Evolutionary conservation across 2,113 vertebrate genomes (phyloP).

Genomic region (Pogonocichla stellata): DNA sequence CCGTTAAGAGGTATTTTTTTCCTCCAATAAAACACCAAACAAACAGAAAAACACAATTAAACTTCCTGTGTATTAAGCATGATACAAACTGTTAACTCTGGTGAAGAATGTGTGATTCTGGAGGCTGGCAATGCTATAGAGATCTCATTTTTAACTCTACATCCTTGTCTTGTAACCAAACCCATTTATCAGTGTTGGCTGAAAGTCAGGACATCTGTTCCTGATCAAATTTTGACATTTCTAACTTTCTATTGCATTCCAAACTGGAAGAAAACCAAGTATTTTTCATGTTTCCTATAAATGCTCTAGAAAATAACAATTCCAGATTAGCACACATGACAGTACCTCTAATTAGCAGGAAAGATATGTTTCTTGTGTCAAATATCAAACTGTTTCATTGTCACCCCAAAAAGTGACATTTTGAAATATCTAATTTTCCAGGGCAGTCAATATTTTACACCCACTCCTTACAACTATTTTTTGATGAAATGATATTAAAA

Average conservation of each 20-base stretch:
- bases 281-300: constrained; percentile 14
- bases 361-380: not conserved
- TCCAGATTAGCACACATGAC: not conserved
- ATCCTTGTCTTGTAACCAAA: not conserved
- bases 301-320: constrained; percentile 1
- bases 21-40: not conserved
- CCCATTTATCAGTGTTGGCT: not conserved
- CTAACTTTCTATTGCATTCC: constrained; percentile 2
- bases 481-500: not conserved
- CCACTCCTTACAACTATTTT: not conserved
- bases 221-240: constrained; percentile 39
- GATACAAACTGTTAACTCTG: not conserved
- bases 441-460: not conserved
- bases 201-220: constrained; percentile 49
- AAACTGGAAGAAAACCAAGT: constrained; percentile 8
- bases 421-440: not conserved
- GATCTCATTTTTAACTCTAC: not conserved
- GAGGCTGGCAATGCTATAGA: not conserved
- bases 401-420: not conserved
- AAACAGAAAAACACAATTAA: not conserved
- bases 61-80: not conserved
- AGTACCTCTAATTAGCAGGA: not conserved
- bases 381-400: not conserved
- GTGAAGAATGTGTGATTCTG: not conserved
- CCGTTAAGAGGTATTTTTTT: not conserved